Percentiles rank a stretch among this genome's conserved stretches.
Evolutionary conservation across 2,888 invertebrate genomes (phyloP).

Genomic region (Ditula angustiorana): DNA sequence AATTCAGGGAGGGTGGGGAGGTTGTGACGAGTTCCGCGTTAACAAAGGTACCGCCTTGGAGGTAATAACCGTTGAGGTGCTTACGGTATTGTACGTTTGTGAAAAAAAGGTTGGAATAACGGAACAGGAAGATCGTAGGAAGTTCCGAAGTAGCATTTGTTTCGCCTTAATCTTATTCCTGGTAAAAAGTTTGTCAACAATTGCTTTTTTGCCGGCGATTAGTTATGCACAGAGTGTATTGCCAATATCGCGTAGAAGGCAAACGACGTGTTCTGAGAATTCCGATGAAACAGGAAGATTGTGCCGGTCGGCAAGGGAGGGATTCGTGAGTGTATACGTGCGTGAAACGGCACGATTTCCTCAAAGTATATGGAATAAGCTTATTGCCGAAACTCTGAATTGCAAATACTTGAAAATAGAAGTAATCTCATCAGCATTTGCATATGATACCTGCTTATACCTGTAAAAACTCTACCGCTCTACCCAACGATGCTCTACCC

Average conservation of each 20-base stretch:
- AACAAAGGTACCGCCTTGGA: slow-evolving; percentile 72
- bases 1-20: slow-evolving; percentile 77
- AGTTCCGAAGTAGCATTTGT: slow-evolving; percentile 66
- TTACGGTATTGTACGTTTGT: slow-evolving; percentile 65
- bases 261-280: slow-evolving; percentile 27
- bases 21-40: slow-evolving; percentile 59
- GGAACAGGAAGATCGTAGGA: slow-evolving; percentile 53
- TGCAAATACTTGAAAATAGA: slow-evolving; percentile 24
- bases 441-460: neutral
- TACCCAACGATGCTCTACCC: no score
- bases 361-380: slow-evolving; percentile 24
- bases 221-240: slow-evolving; percentile 27
- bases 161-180: slow-evolving; percentile 43
- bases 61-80: slow-evolving; percentile 74
- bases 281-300: slow-evolving; percentile 25
- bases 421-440: slow-evolving; percentile 2
- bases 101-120: slow-evolving; percentile 66
- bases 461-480: neutral
- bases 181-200: slow-evolving; percentile 22
- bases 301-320: slow-evolving; percentile 17
- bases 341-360: slow-evolving; percentile 30
- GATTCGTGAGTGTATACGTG: slow-evolving; percentile 18
- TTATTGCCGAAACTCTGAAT: slow-evolving; percentile 23
- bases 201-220: slow-evolving; percentile 23
- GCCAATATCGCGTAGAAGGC: slow-evolving; percentile 17